Evolutionary conservation across 2,888 invertebrate genomes (phyloP).

Genomic region (Patella caerulea): DNA sequence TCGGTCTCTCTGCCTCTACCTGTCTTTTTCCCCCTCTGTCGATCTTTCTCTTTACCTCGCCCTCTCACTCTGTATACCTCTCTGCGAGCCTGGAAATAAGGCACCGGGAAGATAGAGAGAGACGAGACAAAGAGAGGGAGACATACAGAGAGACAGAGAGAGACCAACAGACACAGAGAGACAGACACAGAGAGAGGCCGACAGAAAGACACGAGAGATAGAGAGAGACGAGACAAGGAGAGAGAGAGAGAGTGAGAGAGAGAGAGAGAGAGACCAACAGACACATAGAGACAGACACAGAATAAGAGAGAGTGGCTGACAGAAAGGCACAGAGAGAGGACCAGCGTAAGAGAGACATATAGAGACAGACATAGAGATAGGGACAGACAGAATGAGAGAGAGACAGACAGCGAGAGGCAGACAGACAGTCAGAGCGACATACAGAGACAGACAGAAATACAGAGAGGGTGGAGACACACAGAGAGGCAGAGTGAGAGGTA

Average conservation of each 20-base stretch:
- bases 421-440: too few relatives aligned
- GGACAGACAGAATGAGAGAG: not conserved
- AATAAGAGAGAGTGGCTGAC: conserved; percentile 11
- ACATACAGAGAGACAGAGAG: too few relatives aligned
- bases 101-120: too few relatives aligned
- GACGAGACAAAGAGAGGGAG: too few relatives aligned
- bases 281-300: conserved; percentile 17
- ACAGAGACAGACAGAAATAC: too few relatives aligned
- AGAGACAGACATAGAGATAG: not conserved
- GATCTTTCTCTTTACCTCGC: too few relatives aligned
- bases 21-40: too few relatives aligned
- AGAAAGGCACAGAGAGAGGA: conserved; percentile 15
- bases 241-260: not conserved
- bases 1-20: too few relatives aligned
- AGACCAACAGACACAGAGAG: not conserved
- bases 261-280: not conserved
- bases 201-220: not conserved
- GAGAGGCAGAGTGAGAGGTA: too few relatives aligned
- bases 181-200: not conserved
- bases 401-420: not conserved
- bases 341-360: not conserved
- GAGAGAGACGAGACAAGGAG: not conserved
- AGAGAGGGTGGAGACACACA: too few relatives aligned
- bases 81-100: too few relatives aligned
- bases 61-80: too few relatives aligned